A percentile compares a stretch with the other conserved stretches of the same genome.
These are phyloP conservation scores for Spodoptera picta DNA, from an alignment of 2,888 invertebrate genomes.

Conservation along the genomic window DNA sequence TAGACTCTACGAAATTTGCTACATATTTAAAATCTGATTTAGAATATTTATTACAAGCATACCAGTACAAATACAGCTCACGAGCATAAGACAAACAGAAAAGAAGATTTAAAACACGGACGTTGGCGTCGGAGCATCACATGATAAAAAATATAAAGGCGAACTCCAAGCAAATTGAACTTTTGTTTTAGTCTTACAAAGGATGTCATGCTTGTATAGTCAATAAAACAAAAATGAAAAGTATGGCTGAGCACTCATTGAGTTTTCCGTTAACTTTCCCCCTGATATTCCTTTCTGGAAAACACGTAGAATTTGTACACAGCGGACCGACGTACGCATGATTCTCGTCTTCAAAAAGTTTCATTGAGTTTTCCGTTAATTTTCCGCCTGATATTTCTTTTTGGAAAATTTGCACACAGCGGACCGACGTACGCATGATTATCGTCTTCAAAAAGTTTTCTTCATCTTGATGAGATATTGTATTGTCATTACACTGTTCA, in stretches of 20 bases:
- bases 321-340: neutral
- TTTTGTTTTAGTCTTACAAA: conserved; percentile 30
- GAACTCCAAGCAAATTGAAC: conserved; percentile 24
- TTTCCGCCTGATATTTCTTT: conserved; percentile 31
- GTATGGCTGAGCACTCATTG: conserved; percentile 29
- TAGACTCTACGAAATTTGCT: too few species aligned
- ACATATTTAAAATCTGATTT: too few species aligned
- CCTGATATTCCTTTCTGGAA: conserved; percentile 24
- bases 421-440: neutral
- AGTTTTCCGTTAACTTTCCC: conserved; percentile 30
- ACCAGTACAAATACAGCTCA: too few species aligned
- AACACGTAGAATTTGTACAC: conserved; percentile 18
- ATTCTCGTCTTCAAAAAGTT: too few species aligned
- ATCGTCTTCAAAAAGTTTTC: too few species aligned
- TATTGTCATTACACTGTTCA: too few species aligned
- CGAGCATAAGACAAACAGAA: neutral
- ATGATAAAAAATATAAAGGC: conserved; percentile 10
- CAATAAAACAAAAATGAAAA: conserved; percentile 51
- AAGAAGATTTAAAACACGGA: neutral
- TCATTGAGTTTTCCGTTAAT: conserved; percentile 26
- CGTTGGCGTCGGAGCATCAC: conserved; percentile 2
- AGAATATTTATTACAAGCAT: too few species aligned
- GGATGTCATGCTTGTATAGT: conserved; percentile 17
- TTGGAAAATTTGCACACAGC: conserved; percentile 18
- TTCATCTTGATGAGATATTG: too few species aligned